Evolutionary conservation across 1,140 invertebrate genomes (phyloP), one percentile per base, ranked within the genome.

Genomic region (Chrysomallon squamiferum): DNA sequence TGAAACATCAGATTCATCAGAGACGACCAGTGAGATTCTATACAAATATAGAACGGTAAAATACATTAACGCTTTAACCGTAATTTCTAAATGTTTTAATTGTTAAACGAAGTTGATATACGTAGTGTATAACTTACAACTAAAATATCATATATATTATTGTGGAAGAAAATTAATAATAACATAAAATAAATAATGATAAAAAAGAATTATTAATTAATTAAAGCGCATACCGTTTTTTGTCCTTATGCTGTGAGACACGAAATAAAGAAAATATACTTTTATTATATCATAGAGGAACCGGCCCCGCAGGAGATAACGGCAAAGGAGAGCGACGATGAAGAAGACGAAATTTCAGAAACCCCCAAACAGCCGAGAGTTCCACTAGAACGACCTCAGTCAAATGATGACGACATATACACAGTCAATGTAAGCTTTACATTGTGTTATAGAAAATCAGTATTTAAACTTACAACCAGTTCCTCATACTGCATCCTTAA

Each of bases 361-460:
- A 35, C 15, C 11, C 11, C 29, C 5, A 30, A 29, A 20, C n/a
- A 30, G n/a, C 32, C 41, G 11, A 18, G 30, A 5, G 20, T 27
- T 11, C 25, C 57, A 33, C 38, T 29, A 25, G n/a, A 22, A 27
- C 32, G 43, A n/a, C 3, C 13, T 29, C 18, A n/a, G n/a, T 18
- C 62, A 20, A 57, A 38, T 18, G 64, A 66, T 29, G 64, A 78
- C 29, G 74, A 76, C 54, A 68, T 78, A 30, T 78, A 78, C 41
- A 68, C 65, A 49, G 65, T 70, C 38, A 69, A 69, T 22, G 76
- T 73, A 66, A n/a, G 67, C 29, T 25, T 54, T 61, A 5, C n/a
- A n/a, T n/a, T n/a, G 27, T 33, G 18, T 18, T n/a, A 25, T n/a
- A 29, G 13, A 3, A 38, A n/a, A 15, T 29, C 52, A 15, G 15